A percentile compares a stretch with the other conserved stretches of the same genome.
These are phyloP conservation scores for Microctenopoma stevenorrisi DNA, from an alignment of 2,797 vertebrate species.

Conservation along the genomic window DNA sequence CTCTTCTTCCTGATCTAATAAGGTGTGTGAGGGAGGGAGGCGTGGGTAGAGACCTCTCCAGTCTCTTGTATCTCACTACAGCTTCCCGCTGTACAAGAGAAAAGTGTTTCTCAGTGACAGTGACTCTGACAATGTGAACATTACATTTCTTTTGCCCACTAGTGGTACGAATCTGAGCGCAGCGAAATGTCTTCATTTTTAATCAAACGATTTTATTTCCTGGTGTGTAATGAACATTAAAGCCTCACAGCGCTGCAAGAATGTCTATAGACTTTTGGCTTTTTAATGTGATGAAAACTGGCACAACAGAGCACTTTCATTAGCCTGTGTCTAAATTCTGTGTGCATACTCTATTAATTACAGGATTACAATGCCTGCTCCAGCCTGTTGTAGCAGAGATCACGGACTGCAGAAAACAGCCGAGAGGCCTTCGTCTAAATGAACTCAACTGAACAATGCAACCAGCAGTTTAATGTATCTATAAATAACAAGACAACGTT, in stretches of 20 bases:
- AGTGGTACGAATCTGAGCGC: background rate
- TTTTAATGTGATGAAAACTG: constrained; percentile 51
- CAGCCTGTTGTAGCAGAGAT: constrained; percentile 42
- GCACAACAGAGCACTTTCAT: constrained; percentile 53
- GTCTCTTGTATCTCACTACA: constrained; percentile 8
- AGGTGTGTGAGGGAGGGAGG: constrained; percentile 20
- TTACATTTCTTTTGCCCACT: background rate
- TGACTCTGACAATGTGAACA: constrained; percentile 16
- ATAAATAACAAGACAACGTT: constrained; percentile 47
- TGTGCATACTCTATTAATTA: constrained; percentile 55
- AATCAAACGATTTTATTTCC: constrained; percentile 7
- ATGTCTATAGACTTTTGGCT: constrained; percentile 37
- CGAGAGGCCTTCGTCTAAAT: constrained; percentile 33
- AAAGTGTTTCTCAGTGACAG: constrained; percentile 14
- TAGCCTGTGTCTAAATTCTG: constrained; percentile 56
- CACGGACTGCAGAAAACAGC: constrained; percentile 30
- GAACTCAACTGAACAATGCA: constrained; percentile 33
- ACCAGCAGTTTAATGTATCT: constrained; percentile 32
- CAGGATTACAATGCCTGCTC: constrained; percentile 51
- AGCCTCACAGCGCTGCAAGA: constrained; percentile 19
- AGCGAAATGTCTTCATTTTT: constrained; percentile 21
- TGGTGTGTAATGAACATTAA: constrained; percentile 34
- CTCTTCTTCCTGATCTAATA: constrained; percentile 24
- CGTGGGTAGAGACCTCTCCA: constrained; percentile 9
- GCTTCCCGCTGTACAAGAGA: constrained; percentile 8